Conservation (phyloP, 2,113 vertebrate species). For the Phyllostomus hastatus region DNA sequence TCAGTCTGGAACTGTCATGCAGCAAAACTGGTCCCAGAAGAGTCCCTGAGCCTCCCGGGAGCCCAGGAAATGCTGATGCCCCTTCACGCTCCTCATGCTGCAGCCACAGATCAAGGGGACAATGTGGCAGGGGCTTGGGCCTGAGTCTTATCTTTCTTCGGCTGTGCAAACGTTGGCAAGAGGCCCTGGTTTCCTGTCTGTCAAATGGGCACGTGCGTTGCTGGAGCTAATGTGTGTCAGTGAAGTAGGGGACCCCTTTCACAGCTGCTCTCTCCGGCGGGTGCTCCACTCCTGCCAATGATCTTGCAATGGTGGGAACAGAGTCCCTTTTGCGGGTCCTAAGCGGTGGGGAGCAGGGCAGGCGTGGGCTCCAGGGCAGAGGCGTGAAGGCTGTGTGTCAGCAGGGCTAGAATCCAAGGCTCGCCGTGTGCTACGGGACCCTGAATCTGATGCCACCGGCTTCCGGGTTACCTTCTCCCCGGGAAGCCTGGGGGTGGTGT, state of each 20-base stretch:
- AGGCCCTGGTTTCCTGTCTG: not conserved
- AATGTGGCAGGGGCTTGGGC: accelerated
- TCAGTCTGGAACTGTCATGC: not conserved
- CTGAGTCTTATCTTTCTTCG: not conserved
- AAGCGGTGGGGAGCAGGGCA: not conserved
- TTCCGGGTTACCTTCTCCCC: not conserved
- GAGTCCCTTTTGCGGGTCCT: not conserved
- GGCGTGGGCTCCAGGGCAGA: accelerated
- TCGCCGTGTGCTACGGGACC: accelerated
- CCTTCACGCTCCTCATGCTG: too few species aligned
- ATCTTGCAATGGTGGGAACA: not conserved
- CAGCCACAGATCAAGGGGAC: not conserved
- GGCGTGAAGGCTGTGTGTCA: not conserved
- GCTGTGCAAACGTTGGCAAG: too few species aligned
- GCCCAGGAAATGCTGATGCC: not conserved
- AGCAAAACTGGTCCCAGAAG: not conserved
- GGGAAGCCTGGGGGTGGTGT: not conserved
- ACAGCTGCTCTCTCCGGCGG: not conserved
- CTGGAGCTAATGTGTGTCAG: not conserved
- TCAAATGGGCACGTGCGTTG: not conserved
- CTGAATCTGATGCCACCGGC: not conserved
- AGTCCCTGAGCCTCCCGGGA: not conserved
- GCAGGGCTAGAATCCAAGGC: not conserved
- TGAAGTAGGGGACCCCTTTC: not conserved
- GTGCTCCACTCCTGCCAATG: not conserved